Conservation (phyloP, 2,888 invertebrate genomes). For the Stratiomys singularior region DNA sequence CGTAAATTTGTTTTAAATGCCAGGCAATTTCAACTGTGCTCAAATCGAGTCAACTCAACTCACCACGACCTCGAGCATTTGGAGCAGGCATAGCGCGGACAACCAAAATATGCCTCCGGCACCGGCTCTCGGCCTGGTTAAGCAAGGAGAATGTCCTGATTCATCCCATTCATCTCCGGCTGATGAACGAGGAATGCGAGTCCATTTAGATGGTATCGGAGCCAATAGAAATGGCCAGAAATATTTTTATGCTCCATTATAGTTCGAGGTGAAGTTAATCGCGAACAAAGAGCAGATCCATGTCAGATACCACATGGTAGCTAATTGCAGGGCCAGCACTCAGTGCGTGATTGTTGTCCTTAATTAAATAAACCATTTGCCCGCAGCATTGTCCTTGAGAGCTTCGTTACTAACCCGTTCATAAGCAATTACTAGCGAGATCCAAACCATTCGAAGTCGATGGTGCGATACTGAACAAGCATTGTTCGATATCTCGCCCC, state of each 20-base stretch:
- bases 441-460: not conserved
- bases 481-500: not conserved
- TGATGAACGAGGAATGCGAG: slow-evolving; percentile 16
- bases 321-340: too few species aligned
- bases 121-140: not conserved
- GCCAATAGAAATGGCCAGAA: not conserved
- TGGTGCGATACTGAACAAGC: not conserved
- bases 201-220: slow-evolving; percentile 3
- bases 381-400: not conserved
- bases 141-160: slow-evolving; percentile 2
- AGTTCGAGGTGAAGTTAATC: too few species aligned
- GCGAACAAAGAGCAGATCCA: too few species aligned
- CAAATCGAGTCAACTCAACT: slow-evolving; percentile 27
- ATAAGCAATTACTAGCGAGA: not conserved
- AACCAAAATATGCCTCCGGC: slow-evolving; percentile 1
- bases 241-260: too few species aligned
- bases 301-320: too few species aligned
- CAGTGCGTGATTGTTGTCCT: too few species aligned
- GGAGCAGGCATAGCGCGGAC: not conserved
- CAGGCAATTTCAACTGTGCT: slow-evolving; percentile 28
- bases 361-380: too few species aligned
- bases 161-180: not conserved
- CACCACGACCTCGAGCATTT: slow-evolving; percentile 16
- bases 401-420: not conserved
- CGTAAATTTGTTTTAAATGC: slow-evolving; percentile 42